phyloP scores from a whole-genome alignment of 1,140 invertebrate genomes.

The Drosophila teissieri region DNA sequence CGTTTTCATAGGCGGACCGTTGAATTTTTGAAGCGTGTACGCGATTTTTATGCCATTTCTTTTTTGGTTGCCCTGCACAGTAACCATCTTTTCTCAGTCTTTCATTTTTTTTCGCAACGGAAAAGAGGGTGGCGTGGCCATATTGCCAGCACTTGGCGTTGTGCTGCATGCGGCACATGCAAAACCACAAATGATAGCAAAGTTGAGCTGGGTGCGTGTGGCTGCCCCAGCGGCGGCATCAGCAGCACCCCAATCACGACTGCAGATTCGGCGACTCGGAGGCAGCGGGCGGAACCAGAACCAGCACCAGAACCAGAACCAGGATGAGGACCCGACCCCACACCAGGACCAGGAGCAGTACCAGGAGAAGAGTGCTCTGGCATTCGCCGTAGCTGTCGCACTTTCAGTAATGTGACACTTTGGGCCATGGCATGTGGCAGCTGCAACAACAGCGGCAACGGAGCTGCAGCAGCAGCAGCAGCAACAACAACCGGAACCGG shows the following conservation, averaged over 20 bases:
- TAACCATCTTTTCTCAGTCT: background rate
- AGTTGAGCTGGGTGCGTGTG: conserved; percentile 34
- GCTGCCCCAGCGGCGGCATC: conserved; percentile 24
- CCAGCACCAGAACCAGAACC: too few species aligned
- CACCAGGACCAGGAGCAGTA: background rate
- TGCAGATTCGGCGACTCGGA: background rate
- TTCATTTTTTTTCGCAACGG: conserved; percentile 3
- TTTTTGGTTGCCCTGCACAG: background rate
- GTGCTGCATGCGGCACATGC: conserved; percentile 34
- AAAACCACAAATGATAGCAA: conserved; percentile 49
- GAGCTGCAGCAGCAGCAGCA: background rate
- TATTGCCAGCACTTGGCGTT: conserved; percentile 8
- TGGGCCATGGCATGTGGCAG: conserved; percentile 59
- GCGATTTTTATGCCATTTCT: conserved; percentile 45
- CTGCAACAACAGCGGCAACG: conserved; percentile 16
- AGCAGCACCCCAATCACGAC: conserved; percentile 27
- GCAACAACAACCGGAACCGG: conserved; percentile 10
- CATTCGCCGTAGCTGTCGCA: conserved; percentile 37
- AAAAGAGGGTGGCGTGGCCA: background rate
- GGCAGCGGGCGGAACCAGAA: background rate
- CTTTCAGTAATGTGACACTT: conserved; percentile 78
- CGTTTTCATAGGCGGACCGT: conserved; percentile 46
- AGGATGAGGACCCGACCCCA: too few species aligned
- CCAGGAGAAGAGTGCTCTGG: conserved; percentile 12
- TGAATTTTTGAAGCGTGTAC: conserved; percentile 52